Percentiles rank a stretch among this genome's conserved stretches.
Conservation (phyloP, 2,113 vertebrate genomes). For the Cyphomyrus plagiostoma region DNA sequence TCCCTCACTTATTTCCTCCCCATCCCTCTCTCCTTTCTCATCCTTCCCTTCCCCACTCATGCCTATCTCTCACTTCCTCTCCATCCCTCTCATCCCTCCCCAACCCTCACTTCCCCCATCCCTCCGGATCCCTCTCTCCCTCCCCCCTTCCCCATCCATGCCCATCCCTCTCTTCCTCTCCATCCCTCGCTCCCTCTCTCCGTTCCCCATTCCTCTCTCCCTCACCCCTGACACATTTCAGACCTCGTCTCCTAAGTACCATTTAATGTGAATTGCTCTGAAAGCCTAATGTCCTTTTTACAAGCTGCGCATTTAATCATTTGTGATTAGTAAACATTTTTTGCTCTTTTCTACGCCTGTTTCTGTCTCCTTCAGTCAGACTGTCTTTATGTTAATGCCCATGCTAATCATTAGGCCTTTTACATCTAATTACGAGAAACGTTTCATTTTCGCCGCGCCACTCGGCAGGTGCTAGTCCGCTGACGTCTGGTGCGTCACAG, state of each 20-base stretch:
- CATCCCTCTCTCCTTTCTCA: neutral
- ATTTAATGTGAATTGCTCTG: neutral
- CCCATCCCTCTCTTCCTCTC: too few species aligned
- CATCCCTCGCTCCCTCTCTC: too few species aligned
- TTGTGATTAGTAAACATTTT: slow-evolving; percentile 5
- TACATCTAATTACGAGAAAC: slow-evolving; percentile 27
- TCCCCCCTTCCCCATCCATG: neutral
- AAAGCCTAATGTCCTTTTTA: neutral
- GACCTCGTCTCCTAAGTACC: neutral
- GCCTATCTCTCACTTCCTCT: too few species aligned
- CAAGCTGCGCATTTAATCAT: neutral
- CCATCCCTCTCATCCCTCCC: neutral
- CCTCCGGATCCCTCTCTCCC: neutral
- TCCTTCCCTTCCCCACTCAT: too few species aligned
- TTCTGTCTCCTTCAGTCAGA: neutral
- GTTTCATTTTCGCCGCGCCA: slow-evolving; percentile 14
- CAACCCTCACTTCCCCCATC: neutral
- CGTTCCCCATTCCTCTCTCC: too few species aligned
- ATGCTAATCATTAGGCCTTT: slow-evolving; percentile 26
- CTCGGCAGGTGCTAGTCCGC: slow-evolving; percentile 8
- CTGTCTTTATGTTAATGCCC: slow-evolving; percentile 18
- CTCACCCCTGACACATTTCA: neutral
- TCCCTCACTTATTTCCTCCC: too few species aligned
- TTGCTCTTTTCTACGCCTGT: neutral
- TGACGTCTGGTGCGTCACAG: neutral